Evolutionary conservation across 2,797 vertebrate species (phyloP).

Genomic region (Oophaga sylvatica): DNA sequence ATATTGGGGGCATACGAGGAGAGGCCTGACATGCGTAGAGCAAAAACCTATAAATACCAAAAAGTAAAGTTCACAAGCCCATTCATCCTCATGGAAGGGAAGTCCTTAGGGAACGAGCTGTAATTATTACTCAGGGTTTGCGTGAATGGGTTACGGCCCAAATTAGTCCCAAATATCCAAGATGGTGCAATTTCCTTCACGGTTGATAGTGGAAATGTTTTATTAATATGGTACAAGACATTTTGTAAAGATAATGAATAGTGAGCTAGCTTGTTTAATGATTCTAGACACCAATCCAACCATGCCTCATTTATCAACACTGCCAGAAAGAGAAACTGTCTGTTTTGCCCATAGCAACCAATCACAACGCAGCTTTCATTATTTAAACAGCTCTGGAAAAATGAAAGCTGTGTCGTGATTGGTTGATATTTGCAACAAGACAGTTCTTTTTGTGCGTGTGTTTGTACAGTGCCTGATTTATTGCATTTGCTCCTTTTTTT

Average conservation of each 20-base stretch:
- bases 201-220: neutral
- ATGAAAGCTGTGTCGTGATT: too few relatives aligned
- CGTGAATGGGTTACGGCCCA: neutral
- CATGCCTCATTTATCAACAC: neutral
- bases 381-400: too few relatives aligned
- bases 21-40: neutral
- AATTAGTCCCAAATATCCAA: neutral
- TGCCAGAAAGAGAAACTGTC: too few relatives aligned
- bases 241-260: neutral
- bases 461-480: too few relatives aligned
- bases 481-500: too few relatives aligned
- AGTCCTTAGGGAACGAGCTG: neutral
- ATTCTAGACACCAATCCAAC: neutral
- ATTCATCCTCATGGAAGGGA: neutral
- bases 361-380: too few relatives aligned
- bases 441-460: too few relatives aligned
- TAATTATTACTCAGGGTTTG: neutral
- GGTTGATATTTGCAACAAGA: too few relatives aligned
- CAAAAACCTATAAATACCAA: neutral
- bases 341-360: too few relatives aligned
- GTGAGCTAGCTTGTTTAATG: too few relatives aligned
- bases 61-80: neutral
- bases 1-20: conserved; percentile 33
- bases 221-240: neutral
- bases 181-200: neutral